Conservation (phyloP, 2,797 vertebrate genomes). For the Centroberyx gerrardi region DNA sequence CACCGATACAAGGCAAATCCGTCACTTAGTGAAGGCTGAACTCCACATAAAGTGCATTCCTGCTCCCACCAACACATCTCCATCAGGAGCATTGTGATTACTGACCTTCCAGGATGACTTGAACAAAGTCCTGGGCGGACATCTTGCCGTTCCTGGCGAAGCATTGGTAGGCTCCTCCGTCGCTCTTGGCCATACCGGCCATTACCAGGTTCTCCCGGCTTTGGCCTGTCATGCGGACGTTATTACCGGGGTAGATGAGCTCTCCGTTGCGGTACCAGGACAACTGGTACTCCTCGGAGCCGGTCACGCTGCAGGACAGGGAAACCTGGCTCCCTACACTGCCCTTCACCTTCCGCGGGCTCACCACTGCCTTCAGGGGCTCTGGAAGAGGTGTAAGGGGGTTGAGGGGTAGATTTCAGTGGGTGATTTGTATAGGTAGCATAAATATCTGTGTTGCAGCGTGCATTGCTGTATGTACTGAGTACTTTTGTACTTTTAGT, state of each 20-base stretch:
- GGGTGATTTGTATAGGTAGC: neutral
- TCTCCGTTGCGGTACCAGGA: slow-evolving; percentile 98
- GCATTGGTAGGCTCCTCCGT: slow-evolving; percentile 98
- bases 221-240: slow-evolving; percentile 92
- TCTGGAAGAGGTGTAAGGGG: slow-evolving; percentile 79
- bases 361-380: slow-evolving; percentile 93
- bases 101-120: slow-evolving; percentile 98
- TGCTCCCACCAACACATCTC: slow-evolving; percentile 4
- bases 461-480: too few relatives aligned
- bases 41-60: too few relatives aligned
- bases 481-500: too few relatives aligned
- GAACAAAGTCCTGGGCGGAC: slow-evolving; percentile 97
- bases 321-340: slow-evolving; percentile 98
- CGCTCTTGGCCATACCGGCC: slow-evolving; percentile 98
- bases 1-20: neutral
- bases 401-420: slow-evolving; percentile 9
- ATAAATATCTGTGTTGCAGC: neutral
- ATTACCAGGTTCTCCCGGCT: slow-evolving; percentile 95
- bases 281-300: slow-evolving; percentile 94
- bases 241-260: slow-evolving; percentile 94
- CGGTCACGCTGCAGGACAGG: slow-evolving; percentile 93
- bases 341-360: slow-evolving; percentile 95
- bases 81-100: neutral
- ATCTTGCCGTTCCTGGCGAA: slow-evolving; percentile 95
- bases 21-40: neutral